Percentiles rank a stretch among this genome's conserved stretches.
These are phyloP conservation scores for Tetramorium parvispinum DNA, from an alignment of 1,140 invertebrate genomes.

Conservation along the genomic window DNA sequence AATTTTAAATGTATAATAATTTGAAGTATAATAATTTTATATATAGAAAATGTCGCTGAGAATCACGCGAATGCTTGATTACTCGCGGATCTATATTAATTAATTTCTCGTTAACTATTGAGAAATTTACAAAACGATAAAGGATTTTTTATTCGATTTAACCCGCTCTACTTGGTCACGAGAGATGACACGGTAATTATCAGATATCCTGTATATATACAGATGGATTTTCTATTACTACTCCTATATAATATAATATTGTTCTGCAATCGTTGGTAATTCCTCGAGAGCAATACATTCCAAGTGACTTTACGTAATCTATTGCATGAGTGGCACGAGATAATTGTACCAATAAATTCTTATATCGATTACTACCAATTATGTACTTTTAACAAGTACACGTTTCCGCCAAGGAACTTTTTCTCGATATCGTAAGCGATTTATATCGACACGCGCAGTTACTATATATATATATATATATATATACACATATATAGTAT, in stretches of 20 bases:
- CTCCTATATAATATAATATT: not conserved
- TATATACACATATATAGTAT: not conserved
- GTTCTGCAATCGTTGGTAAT: not conserved
- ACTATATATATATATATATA: not conserved
- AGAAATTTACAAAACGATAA: too few relatives aligned
- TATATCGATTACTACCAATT: not conserved
- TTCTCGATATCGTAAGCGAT: not conserved
- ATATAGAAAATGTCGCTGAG: too few relatives aligned
- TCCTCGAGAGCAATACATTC: not conserved
- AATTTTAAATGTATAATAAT: not conserved
- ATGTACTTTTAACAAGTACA: not conserved
- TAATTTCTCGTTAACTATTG: too few relatives aligned
- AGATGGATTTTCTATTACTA: not conserved
- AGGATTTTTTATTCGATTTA: too few relatives aligned
- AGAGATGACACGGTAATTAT: too few relatives aligned
- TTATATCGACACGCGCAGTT: not conserved
- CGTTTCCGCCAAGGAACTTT: not conserved
- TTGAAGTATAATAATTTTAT: not conserved
- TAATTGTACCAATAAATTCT: conserved; percentile 15
- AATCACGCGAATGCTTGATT: too few relatives aligned
- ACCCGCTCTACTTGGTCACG: too few relatives aligned
- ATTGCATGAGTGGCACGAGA: not conserved
- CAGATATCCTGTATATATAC: too few relatives aligned
- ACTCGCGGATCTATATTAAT: too few relatives aligned
- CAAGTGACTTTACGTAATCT: not conserved